Percentiles rank a stretch among this genome's conserved stretches.
These are phyloP conservation scores for Harpagus bidentatus DNA, from an alignment of 2,113 vertebrate genomes.

Conservation along the genomic window DNA sequence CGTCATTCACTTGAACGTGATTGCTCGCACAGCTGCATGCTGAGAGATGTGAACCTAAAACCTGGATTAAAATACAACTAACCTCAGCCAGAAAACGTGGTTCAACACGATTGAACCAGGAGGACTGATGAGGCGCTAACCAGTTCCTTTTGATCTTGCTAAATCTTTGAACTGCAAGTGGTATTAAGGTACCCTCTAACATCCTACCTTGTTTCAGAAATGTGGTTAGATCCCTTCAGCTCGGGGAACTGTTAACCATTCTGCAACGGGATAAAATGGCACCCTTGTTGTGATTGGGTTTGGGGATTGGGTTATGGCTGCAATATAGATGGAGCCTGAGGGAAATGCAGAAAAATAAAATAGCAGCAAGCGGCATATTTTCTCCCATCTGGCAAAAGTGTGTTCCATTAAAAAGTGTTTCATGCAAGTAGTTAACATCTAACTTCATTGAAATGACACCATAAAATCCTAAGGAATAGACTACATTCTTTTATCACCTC, in stretches of 20 bases:
- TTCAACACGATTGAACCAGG: background rate
- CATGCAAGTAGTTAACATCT: conserved; percentile 19
- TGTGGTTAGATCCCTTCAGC: background rate
- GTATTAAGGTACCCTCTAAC: background rate
- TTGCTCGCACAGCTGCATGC: background rate
- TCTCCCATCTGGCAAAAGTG: conserved; percentile 20
- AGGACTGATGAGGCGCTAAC: background rate
- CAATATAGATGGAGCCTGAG: background rate
- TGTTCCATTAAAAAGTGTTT: conserved; percentile 28
- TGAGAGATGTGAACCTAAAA: background rate
- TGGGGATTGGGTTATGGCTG: background rate
- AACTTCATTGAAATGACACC: conserved; percentile 27
- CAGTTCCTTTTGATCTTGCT: background rate
- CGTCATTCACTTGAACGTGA: fast-evolving
- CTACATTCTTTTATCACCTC: conserved; percentile 10
- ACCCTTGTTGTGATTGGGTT: background rate
- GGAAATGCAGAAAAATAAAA: background rate
- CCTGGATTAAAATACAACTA: background rate
- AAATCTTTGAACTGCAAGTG: background rate
- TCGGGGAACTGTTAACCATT: background rate
- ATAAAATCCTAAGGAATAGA: conserved; percentile 21
- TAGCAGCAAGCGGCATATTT: background rate
- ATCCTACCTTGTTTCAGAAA: background rate
- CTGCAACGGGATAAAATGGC: background rate
- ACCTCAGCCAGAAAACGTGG: background rate